Evolutionary conservation across 1,140 invertebrate genomes (phyloP).

Genomic region (Magallana ariakensis): DNA sequence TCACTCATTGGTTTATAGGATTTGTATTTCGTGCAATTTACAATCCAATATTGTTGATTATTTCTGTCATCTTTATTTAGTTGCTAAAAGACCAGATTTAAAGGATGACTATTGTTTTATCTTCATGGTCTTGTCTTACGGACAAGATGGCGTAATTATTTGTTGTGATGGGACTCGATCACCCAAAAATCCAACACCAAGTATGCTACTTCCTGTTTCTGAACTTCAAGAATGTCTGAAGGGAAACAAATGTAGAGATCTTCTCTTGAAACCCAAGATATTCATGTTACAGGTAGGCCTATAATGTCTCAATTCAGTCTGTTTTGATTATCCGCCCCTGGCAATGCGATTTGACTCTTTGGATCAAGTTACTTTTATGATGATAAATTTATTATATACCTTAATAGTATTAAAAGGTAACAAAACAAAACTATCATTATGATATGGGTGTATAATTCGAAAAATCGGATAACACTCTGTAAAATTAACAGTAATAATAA

Average conservation of each 20-base stretch:
- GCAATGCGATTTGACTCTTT: no score
- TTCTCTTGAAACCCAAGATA: constrained; percentile 17
- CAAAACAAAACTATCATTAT: no score
- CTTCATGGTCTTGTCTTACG: not conserved
- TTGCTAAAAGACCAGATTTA: not conserved
- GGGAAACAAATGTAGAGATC: not conserved
- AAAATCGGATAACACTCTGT: no score
- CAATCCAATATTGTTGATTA: not conserved
- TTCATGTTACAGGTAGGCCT: constrained; percentile 3
- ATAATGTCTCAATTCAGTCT: no score
- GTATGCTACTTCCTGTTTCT: not conserved
- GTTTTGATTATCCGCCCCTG: no score
- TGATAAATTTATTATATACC: no score
- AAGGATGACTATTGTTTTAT: constrained; percentile 16
- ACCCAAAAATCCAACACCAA: not conserved
- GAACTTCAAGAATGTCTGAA: constrained; percentile 12
- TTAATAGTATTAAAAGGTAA: no score
- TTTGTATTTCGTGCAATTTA: not conserved
- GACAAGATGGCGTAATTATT: not conserved
- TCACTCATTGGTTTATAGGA: no score
- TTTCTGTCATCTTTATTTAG: not conserved
- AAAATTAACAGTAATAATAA: no score
- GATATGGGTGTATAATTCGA: no score
- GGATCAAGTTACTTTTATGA: no score
- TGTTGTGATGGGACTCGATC: not conserved